These are phyloP conservation scores for Promerops cafer DNA, from an alignment of 2,113 vertebrate genomes.

Conservation along the genomic window DNA sequence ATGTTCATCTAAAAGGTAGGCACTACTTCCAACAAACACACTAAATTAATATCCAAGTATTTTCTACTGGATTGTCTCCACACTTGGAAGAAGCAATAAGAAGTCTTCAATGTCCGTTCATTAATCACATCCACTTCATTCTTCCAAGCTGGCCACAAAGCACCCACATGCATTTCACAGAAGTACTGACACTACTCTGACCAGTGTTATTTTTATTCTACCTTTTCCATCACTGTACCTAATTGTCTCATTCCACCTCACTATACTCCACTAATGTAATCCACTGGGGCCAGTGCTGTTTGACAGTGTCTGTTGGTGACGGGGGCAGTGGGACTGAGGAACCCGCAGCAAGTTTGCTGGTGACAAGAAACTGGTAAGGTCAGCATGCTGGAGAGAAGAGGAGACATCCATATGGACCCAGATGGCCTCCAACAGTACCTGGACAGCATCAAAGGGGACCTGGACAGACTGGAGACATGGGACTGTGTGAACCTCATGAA, in stretches of 20 bases:
- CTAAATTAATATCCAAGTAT: background rate
- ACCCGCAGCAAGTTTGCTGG: background rate
- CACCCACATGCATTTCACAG: background rate
- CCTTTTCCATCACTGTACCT: background rate
- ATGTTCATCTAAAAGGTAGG: background rate
- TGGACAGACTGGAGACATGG: background rate
- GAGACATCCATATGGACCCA: no score
- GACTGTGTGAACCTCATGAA: background rate
- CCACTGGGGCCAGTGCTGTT: background rate
- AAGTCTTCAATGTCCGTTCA: background rate
- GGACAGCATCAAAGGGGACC: background rate
- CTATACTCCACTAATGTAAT: background rate
- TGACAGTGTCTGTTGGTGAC: background rate
- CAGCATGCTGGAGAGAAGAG: background rate
- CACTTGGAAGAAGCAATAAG: background rate
- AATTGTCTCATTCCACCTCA: background rate
- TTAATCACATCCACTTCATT: background rate
- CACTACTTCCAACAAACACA: background rate
- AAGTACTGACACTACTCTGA: background rate
- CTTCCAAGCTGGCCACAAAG: background rate
- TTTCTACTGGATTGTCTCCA: background rate
- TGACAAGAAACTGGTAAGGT: background rate
- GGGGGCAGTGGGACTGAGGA: background rate
- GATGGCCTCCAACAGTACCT: no score
- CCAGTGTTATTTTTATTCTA: background rate